Evolutionary conservation across 2,888 invertebrate species (phyloP).

Genomic region (Mylabris sibirica): DNA sequence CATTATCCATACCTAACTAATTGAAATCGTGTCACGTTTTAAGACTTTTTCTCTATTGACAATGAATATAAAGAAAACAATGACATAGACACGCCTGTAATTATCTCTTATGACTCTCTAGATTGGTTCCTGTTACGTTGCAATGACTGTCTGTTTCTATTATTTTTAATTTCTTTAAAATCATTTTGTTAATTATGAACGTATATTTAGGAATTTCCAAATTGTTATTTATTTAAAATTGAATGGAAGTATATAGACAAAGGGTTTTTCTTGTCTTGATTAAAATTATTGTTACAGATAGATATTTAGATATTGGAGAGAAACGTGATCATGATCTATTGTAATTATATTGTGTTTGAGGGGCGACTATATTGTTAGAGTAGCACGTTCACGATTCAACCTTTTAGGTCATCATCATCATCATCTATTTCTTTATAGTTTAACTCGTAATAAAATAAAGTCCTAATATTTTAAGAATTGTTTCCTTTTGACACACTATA

Average conservation of each 20-base stretch:
- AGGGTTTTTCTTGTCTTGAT: constrained; percentile 26
- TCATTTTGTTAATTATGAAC: too few relatives aligned
- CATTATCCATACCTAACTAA: constrained; percentile 1
- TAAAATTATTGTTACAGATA: constrained; percentile 42
- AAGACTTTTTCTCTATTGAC: background rate
- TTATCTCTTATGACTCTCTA: background rate
- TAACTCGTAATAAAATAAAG: constrained; percentile 26
- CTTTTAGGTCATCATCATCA: constrained; percentile 33
- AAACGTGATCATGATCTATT: constrained; percentile 51
- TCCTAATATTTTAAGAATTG: constrained; percentile 20
- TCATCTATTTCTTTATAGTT: constrained; percentile 32
- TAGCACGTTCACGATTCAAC: constrained; percentile 47
- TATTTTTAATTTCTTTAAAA: background rate
- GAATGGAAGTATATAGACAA: background rate
- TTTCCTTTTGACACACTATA: background rate
- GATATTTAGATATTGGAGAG: constrained; percentile 37
- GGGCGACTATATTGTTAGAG: constrained; percentile 38
- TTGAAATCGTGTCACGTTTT: constrained; percentile 8
- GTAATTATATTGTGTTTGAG: constrained; percentile 48
- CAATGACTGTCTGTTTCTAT: too few relatives aligned
- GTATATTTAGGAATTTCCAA: background rate
- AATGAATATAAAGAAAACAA: constrained; percentile 3
- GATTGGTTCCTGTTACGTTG: background rate
- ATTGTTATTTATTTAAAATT: background rate
- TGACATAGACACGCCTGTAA: constrained; percentile 5